Evolutionary conservation across 2,888 invertebrate species (phyloP).

Genomic region (Gryllus longicercus): DNA sequence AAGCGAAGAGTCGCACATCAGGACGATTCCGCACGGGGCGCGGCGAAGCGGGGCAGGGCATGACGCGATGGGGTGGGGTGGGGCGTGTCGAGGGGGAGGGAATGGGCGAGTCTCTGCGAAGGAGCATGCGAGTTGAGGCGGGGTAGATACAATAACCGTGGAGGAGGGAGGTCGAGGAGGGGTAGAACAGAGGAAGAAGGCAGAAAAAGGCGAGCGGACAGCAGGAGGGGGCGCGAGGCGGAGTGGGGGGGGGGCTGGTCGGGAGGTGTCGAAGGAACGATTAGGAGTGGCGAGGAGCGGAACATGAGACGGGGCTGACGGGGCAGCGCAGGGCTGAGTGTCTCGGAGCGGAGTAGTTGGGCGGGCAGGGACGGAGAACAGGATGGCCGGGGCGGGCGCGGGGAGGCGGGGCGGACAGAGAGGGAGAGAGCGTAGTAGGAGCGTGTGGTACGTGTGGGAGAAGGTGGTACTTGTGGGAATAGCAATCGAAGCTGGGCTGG

Average conservation of each 20-base stretch:
- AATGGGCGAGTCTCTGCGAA: not conserved
- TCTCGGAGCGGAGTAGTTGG: too few relatives aligned
- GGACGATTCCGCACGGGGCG: not conserved
- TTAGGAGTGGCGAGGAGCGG: too few relatives aligned
- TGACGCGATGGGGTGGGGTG: not conserved
- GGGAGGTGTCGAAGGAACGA: not conserved
- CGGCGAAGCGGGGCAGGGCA: not conserved
- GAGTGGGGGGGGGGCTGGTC: not conserved
- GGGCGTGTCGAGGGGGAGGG: not conserved
- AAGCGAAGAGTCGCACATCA: not conserved
- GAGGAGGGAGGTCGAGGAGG: not conserved
- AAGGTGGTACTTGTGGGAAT: too few relatives aligned
- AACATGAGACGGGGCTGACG: too few relatives aligned
- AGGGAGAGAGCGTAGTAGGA: too few relatives aligned
- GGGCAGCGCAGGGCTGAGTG: too few relatives aligned
- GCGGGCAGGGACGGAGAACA: too few relatives aligned
- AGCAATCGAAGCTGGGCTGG: too few relatives aligned
- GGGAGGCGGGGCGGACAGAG: too few relatives aligned
- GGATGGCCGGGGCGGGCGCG: too few relatives aligned
- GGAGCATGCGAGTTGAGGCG: not conserved
- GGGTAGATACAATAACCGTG: not conserved
- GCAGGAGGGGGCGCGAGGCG: not conserved
- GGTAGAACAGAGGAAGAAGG: not conserved
- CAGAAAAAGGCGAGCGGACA: not conserved
- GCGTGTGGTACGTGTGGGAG: too few relatives aligned